Percentiles rank a stretch among this genome's conserved stretches.
Conservation (phyloP, 1,140 invertebrate genomes). For the Fopius arisanus region DNA sequence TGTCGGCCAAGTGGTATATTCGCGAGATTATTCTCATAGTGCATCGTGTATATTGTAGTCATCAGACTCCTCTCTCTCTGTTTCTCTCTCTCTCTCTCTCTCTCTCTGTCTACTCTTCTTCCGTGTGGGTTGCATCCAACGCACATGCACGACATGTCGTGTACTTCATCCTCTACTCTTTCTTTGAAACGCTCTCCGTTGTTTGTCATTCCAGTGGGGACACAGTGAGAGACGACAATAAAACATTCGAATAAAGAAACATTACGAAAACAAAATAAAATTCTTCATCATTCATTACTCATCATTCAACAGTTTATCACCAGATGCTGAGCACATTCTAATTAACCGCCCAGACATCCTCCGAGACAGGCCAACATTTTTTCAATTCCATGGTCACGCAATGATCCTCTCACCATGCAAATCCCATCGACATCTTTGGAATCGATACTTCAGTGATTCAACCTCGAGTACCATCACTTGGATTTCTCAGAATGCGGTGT, state of each 20-base stretch:
- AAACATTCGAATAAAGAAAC: slow-evolving; percentile 31
- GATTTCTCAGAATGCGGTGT: background rate
- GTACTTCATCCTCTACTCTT: slow-evolving; percentile 3
- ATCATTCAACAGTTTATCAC: slow-evolving; percentile 32
- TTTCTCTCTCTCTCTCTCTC: background rate
- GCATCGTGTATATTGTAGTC: slow-evolving; percentile 7
- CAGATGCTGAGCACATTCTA: slow-evolving; percentile 60
- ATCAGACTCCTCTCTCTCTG: slow-evolving; percentile 2
- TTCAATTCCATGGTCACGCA: slow-evolving; percentile 51
- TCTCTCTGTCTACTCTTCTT: background rate
- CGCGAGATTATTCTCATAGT: slow-evolving; percentile 22
- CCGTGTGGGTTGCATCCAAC: background rate
- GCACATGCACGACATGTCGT: background rate
- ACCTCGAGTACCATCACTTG: background rate
- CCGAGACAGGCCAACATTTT: slow-evolving; percentile 51
- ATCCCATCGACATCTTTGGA: background rate
- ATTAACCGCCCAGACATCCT: slow-evolving; percentile 60
- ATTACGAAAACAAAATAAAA: slow-evolving; percentile 9
- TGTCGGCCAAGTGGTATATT: slow-evolving; percentile 56
- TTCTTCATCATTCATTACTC: slow-evolving; percentile 26
- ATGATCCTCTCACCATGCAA: slow-evolving; percentile 47
- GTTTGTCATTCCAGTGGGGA: slow-evolving; percentile 12
- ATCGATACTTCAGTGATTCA: no score
- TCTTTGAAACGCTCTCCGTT: slow-evolving; percentile 6
- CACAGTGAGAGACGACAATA: slow-evolving; percentile 2